Conservation (phyloP, 2,113 vertebrate species). For the Brevimyrus niger region DNA sequence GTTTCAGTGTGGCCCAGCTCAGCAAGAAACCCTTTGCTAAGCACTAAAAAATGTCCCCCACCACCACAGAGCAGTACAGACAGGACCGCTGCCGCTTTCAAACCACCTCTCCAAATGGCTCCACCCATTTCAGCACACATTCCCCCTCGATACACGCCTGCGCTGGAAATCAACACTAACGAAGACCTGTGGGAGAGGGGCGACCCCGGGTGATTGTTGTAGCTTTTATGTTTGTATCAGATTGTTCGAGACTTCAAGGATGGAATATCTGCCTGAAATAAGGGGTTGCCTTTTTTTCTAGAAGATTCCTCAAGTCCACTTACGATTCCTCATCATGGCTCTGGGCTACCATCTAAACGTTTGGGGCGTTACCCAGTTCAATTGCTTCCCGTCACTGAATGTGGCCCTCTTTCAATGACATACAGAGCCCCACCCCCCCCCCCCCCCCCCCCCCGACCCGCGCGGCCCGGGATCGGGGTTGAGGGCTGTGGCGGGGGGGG, state of each 20-base stretch:
- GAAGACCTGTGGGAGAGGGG: conserved; percentile 10
- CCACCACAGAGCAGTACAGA: background rate
- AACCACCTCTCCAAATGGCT: background rate
- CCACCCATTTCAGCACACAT: background rate
- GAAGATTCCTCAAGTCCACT: background rate
- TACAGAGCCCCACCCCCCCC: background rate
- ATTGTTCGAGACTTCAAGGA: background rate
- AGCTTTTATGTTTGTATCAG: background rate
- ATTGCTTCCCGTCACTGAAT: background rate
- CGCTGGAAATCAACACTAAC: background rate
- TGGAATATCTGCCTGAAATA: background rate
- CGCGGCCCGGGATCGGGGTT: too few relatives aligned
- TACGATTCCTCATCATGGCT: background rate
- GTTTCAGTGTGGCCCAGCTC: background rate
- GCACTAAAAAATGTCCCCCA: background rate
- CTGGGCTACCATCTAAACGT: background rate
- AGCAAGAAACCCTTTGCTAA: background rate
- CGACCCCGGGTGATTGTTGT: background rate
- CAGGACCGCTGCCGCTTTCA: background rate
- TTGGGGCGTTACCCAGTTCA: background rate
- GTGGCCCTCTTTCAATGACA: background rate
- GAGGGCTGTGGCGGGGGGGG: too few relatives aligned
- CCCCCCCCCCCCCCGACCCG: background rate
- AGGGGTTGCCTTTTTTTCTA: background rate
- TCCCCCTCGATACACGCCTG: background rate